Percentiles rank a stretch among this genome's conserved stretches.
Evolutionary conservation across 2,113 vertebrate species (phyloP).

Genomic region (Poicephalus gulielmi): DNA sequence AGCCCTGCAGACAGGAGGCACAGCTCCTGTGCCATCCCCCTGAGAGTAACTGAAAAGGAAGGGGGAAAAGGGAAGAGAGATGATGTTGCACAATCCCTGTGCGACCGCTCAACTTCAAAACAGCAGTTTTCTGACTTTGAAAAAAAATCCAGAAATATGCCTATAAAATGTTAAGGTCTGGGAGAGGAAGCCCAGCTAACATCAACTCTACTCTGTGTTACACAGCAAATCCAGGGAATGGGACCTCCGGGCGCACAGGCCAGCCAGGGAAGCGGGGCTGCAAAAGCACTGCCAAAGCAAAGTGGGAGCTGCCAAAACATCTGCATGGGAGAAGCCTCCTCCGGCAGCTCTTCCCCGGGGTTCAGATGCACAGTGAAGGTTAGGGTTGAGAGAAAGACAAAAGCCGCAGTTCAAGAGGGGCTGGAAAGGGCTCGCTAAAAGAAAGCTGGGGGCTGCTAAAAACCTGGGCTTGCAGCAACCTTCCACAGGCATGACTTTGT

Average conservation of each 20-base stretch:
- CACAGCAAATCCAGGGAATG: accelerated
- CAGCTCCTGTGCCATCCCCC: background rate
- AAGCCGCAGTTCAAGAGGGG: background rate
- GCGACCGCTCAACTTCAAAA: accelerated
- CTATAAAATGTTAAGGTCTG: background rate
- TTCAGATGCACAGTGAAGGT: background rate
- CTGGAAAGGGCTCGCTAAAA: background rate
- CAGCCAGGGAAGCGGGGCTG: background rate
- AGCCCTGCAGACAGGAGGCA: background rate
- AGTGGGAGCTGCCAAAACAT: background rate
- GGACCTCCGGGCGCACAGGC: background rate
- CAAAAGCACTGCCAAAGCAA: background rate
- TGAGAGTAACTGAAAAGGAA: accelerated
- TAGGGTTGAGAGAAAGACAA: background rate
- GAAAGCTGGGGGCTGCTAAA: background rate
- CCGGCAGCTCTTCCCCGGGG: background rate
- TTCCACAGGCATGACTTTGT: background rate
- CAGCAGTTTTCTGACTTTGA: background rate
- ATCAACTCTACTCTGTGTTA: background rate
- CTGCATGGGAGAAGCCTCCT: background rate
- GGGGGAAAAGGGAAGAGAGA: background rate
- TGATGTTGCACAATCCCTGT: background rate
- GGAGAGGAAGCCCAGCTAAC: background rate
- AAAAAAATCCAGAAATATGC: background rate
- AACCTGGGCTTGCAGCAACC: background rate